A percentile compares a stretch with the other conserved stretches of the same genome.
Evolutionary conservation across 2,797 vertebrate species (phyloP).

Genomic region (Trichosurus vulpecula): DNA sequence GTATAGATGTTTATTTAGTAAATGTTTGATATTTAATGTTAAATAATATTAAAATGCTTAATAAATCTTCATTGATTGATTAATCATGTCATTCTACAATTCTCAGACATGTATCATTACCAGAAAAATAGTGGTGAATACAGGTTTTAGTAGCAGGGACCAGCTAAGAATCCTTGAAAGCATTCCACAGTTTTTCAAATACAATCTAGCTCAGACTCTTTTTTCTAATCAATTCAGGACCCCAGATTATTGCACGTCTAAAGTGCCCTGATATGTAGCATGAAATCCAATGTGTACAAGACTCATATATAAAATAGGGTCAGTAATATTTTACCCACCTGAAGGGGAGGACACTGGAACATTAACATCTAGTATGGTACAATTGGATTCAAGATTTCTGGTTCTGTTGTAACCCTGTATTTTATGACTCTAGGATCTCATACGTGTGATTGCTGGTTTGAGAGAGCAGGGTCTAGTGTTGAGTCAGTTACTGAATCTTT

Average conservation of each 20-base stretch:
- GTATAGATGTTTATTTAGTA: background rate
- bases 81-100: no score
- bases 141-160: background rate
- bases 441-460: background rate
- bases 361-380: background rate
- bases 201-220: background rate
- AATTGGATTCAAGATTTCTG: background rate
- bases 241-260: background rate
- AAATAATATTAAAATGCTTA: background rate
- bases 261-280: background rate
- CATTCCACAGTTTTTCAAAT: background rate
- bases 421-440: background rate
- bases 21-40: background rate
- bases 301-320: background rate
- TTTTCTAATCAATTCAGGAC: background rate
- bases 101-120: background rate
- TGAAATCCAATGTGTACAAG: background rate
- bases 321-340: background rate
- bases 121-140: background rate
- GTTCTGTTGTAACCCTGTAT: background rate
- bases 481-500: background rate
- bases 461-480: background rate
- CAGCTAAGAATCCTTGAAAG: background rate
- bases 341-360: background rate
- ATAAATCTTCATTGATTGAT: background rate